Evolutionary conservation across 2,888 invertebrate genomes (phyloP), one percentile per base, ranked within the genome.

Genomic region (Teleiodes luculella): DNA sequence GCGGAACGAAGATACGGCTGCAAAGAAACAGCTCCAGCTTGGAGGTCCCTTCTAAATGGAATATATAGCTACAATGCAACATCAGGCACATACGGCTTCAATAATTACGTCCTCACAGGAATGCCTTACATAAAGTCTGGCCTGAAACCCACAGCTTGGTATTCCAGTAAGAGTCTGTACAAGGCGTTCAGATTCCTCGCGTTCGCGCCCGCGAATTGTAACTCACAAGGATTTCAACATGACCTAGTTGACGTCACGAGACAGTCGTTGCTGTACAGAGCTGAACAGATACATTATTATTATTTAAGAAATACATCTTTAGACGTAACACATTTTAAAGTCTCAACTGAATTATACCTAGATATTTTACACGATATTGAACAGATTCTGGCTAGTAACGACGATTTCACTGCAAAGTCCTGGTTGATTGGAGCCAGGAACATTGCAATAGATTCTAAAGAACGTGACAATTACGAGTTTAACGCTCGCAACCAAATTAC

Each of bases 171-270:
- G 85, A 78, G 54, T 76, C 13, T 96, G 1, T 86, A 91, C 48
- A 68, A 83, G 41, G 93, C 93, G 0, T 92, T 93, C 72, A 74
- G 68, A 13, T 67, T 78, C 31, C 67, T 92, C 24, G 72, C 88
- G 7, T 70, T 74, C 3, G 70, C 71, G 0, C 67, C 77, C 1
- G 61, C 67, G 30, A 36, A 55, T 56, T 47, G 47, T 18, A 47
- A 59, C 3, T 64, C 66, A 0, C 59, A 84, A 36, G 91, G 92
- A 0, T 94, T 91, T 76, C 81, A 86, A 46, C 94, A 97, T 74
- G 98, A 98, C 74, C 73, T 97, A 10, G 95, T 97, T 0, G 98
- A 98, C 75, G 78, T 97, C 2, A 95, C 96, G 0, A 90, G 98
- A 39, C 97, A 98, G 86, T 93, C 92, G 18, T 81, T 98, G 16